Base-by-base conservation (phyloP, 2,797 vertebrate genomes). In the Pangasius sanitwongsei region DNA sequence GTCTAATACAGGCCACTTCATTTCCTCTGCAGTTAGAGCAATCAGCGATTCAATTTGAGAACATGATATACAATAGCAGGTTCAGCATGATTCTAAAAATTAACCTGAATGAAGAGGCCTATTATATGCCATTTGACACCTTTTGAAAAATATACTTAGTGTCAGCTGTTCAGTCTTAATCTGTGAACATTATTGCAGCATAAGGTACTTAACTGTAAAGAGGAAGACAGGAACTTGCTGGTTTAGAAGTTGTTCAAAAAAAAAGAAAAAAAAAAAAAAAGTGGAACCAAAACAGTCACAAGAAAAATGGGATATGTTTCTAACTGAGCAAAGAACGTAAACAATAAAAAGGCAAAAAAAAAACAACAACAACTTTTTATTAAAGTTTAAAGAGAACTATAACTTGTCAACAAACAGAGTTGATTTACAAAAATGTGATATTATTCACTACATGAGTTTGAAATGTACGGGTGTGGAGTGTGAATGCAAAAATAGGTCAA, bases 1-100 rank as follows among this genome's bases (percentile, higher is more conserved):
- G 37, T 84, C 41, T 63, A 70, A 80, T 84, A 85, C 25, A 75
- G 69, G 63, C 28, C 53, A 53, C 63, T 44, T 67, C 72, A 41
- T 85, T 89, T 89, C 86, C 86, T 87, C 63, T 89, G 37, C 78
- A 75, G 69, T 59, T 89, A 31, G 15, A 85, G 8, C 59, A 44
- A 31, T 31, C 23, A 83, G 67, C 53, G 44, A 44, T 44, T 44
- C 44, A 63, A 41, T 70, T 34, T 53, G 7, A 87, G 18, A 31
- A 31, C 18, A 28, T 75, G 25, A 75, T 16, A 31, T 3, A 48
- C 4, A n/a, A 18, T 18, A 67, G 37, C 31, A 57, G 31, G 78
- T 44, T 83, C 25, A 16, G n/a, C 23, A 61, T 23, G 75, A 5
- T 20, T 81, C 20, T 69, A 9, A 28, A 53, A 77, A 69, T 69